A percentile compares a stretch with the other conserved stretches of the same genome.
Evolutionary conservation across 1,140 invertebrate species (phyloP).

Genomic region (Portunus trituberculatus): DNA sequence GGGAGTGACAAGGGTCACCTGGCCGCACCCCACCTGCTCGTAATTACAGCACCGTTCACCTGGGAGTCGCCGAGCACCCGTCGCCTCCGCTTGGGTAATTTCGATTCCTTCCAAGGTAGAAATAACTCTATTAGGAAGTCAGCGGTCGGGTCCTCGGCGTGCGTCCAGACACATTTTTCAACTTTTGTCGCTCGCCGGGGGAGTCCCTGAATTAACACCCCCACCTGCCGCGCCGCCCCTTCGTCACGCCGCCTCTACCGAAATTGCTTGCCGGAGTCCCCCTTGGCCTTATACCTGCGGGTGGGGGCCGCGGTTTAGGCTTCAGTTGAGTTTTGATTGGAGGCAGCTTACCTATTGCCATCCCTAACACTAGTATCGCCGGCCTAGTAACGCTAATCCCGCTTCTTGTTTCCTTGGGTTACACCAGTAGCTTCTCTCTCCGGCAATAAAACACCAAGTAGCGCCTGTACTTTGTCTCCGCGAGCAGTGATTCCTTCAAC

Average conservation of each 20-base stretch:
- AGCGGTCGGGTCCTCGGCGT: conserved; percentile 36
- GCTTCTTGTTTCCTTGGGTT: too few relatives aligned
- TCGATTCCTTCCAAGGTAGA: conserved; percentile 49
- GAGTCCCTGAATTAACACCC: conserved; percentile 62
- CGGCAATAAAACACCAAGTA: too few relatives aligned
- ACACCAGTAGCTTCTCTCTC: too few relatives aligned
- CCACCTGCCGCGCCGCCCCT: conserved; percentile 33
- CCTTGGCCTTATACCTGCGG: neutral
- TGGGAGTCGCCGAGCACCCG: neutral
- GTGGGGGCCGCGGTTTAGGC: neutral
- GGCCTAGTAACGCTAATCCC: too few relatives aligned
- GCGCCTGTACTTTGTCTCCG: too few relatives aligned
- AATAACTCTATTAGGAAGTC: conserved; percentile 66
- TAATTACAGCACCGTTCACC: neutral
- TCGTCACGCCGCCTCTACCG: neutral
- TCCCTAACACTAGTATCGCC: too few relatives aligned
- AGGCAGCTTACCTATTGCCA: too few relatives aligned
- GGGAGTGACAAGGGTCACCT: neutral
- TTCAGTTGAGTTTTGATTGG: neutral
- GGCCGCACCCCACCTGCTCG: neutral
- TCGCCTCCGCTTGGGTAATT: conserved; percentile 2
- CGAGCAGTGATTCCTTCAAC: too few relatives aligned
- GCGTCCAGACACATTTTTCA: conserved; percentile 60
- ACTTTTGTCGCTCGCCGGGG: conserved; percentile 62
- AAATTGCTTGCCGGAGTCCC: conserved; percentile 50